Base-by-base conservation (phyloP, 2,888 invertebrate genomes). In the Oeneis ivallda region DNA sequence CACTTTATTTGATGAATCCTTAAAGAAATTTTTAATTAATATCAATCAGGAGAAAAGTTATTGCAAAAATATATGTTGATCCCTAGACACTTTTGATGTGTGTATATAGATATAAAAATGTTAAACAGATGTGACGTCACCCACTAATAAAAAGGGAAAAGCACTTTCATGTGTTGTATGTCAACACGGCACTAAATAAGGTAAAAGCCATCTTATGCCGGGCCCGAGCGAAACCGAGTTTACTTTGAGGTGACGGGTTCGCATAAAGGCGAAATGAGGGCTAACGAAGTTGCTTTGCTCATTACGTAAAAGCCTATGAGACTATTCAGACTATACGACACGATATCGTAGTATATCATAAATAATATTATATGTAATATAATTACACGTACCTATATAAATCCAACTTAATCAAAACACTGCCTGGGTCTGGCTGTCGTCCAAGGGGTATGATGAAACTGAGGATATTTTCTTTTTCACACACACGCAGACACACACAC, bases 261-360 rank as follows among this genome's bases (percentile, higher is more conserved):
- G 50, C 65, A 68, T 68, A 64, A 68, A 64, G 56, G 66, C 63
- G 58, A 60, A 64, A 69, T 62, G 69, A 63, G 52, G 62, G 59
- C 66, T 67, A 71, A 68, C 70, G 64, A 64, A 65, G 67, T 71
- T 67, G 65, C 63, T 66, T 64, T 62, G 63, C 70, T 71, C 70
- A 70, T 71, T 70, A 71, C 68, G 66, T 71, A 67, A 71, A 71
- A 71, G 70, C 71, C 68, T 66, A 19, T 11, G 49, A 45, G 58
- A 41, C 34, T 10, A 15, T 63, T 70, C 63, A 62, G 39, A 66
- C 1, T 3, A 1, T 13, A 11, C 61, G 43, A 62, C 41, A 50
- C 68, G 68, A 68, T 62, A 43, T 62, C 62, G 63, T 43, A 39
- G 6, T n/a, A n/a, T n/a, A n/a, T n/a, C n/a, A n/a, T n/a, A n/a